Evolutionary conservation across 2,888 invertebrate species (phyloP).

Genomic region (Apotomis betuletana): DNA sequence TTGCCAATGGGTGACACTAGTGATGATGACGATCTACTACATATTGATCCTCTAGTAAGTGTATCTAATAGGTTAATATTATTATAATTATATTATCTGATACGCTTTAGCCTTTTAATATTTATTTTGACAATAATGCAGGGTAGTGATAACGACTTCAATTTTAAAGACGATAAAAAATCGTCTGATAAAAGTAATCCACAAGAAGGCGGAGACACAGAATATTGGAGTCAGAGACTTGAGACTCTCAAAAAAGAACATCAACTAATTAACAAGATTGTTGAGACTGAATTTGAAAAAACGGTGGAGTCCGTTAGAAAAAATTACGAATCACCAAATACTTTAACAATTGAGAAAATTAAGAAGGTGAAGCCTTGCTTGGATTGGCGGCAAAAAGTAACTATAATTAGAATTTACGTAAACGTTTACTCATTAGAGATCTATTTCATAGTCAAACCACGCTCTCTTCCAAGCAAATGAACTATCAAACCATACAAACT

Average conservation of each 20-base stretch:
- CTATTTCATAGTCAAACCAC: no score
- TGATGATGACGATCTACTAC: slow-evolving; percentile 43
- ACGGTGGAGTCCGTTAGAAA: slow-evolving; percentile 64
- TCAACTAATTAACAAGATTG: slow-evolving; percentile 70
- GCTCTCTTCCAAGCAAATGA: no score
- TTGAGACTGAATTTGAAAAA: slow-evolving; percentile 72
- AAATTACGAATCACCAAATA: slow-evolving; percentile 56
- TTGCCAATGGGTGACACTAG: slow-evolving; percentile 57
- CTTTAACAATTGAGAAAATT: slow-evolving; percentile 59
- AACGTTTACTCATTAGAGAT: background rate
- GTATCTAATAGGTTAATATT: background rate
- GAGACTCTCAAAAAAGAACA: slow-evolving; percentile 73
- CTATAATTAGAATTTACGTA: background rate
- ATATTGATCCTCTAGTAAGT: slow-evolving; percentile 62
- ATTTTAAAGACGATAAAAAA: slow-evolving; percentile 55
- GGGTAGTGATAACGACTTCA: slow-evolving; percentile 56
- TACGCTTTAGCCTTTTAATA: background rate
- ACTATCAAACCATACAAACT: no score
- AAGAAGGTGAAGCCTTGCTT: slow-evolving; percentile 71
- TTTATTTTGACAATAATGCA: slow-evolving; percentile 42
- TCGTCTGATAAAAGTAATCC: slow-evolving; percentile 44
- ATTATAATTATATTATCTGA: background rate
- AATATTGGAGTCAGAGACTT: slow-evolving; percentile 73
- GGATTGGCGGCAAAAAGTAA: slow-evolving; percentile 70
- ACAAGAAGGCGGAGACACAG: slow-evolving; percentile 58